Evolutionary conservation across 2,113 vertebrate genomes (phyloP).

Genomic region (Noturus placidus): DNA sequence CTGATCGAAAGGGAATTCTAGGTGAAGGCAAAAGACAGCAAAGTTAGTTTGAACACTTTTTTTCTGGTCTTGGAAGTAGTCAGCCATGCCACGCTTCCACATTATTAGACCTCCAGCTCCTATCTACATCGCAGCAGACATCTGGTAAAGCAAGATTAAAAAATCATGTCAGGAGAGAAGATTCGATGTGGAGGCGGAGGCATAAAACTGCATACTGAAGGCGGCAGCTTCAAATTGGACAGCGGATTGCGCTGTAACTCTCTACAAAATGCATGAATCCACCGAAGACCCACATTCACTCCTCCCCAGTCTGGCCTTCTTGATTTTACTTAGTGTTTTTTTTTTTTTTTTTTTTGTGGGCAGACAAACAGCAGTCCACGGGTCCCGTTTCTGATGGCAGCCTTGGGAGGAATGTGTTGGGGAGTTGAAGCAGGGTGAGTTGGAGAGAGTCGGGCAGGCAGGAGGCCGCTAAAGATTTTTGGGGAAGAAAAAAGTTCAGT

Average conservation of each 20-base stretch:
- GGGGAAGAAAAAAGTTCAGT: conserved; percentile 26
- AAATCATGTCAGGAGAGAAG: conserved; percentile 59
- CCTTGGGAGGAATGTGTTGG: conserved; percentile 39
- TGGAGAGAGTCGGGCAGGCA: conserved; percentile 1
- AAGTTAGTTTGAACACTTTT: background rate
- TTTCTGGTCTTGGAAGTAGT: conserved; percentile 15
- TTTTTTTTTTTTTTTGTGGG: conserved; percentile 54
- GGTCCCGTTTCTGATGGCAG: conserved; percentile 28
- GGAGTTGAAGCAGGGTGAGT: conserved; percentile 33
- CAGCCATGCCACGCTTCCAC: conserved; percentile 22
- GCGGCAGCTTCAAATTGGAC: conserved; percentile 65
- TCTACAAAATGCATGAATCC: conserved; percentile 68
- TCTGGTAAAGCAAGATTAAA: conserved; percentile 63
- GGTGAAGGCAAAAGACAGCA: background rate
- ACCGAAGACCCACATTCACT: conserved; percentile 49
- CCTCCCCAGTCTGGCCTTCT: conserved; percentile 33
- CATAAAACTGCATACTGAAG: conserved; percentile 65
- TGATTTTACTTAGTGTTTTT: conserved; percentile 51
- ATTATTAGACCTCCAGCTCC: conserved; percentile 32
- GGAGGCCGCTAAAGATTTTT: conserved; percentile 20
- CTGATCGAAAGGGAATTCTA: background rate
- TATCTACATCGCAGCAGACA: conserved; percentile 44
- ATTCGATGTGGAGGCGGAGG: conserved; percentile 52
- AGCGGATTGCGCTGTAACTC: conserved; percentile 48
- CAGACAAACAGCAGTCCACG: conserved; percentile 32